Evolutionary conservation across 2,888 invertebrate genomes (phyloP).

Genomic region (Cancer borealis): DNA sequence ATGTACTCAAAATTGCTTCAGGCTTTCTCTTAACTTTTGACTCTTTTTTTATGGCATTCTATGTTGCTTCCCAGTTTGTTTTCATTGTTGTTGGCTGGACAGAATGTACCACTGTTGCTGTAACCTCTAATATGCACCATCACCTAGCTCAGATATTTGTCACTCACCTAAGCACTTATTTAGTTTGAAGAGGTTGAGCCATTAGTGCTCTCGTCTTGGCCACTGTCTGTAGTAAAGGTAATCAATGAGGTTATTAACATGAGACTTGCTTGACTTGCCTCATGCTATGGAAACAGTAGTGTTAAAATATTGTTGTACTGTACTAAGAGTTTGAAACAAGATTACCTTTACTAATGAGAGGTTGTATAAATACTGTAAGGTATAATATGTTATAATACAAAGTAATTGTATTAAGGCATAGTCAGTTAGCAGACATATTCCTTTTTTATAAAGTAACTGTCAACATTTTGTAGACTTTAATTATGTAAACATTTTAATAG

Average conservation of each 20-base stretch:
- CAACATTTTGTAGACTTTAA: neutral
- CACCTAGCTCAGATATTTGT: conserved; percentile 39
- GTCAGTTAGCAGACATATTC: neutral
- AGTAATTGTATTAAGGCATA: neutral
- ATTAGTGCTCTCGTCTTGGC: conserved; percentile 38
- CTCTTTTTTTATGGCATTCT: neutral
- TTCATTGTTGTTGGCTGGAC: neutral
- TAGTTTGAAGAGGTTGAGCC: conserved; percentile 24
- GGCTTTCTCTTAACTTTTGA: neutral
- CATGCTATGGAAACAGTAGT: neutral
- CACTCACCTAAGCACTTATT: conserved; percentile 26
- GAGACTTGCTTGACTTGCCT: neutral
- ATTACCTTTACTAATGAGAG: conserved; percentile 16
- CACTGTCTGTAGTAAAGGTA: conserved; percentile 53
- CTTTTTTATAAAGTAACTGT: neutral
- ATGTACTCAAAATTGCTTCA: neutral
- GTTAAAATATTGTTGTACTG: neutral
- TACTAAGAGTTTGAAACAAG: neutral
- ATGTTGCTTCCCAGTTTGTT: conserved; percentile 10
- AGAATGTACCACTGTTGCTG: neutral
- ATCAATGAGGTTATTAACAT: neutral
- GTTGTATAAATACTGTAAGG: neutral
- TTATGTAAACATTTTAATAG: neutral
- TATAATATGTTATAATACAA: neutral
- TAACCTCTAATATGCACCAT: conserved; percentile 33